Base-by-base conservation (phyloP, 1,140 invertebrate species). In the Achatina immaculata region DNA sequence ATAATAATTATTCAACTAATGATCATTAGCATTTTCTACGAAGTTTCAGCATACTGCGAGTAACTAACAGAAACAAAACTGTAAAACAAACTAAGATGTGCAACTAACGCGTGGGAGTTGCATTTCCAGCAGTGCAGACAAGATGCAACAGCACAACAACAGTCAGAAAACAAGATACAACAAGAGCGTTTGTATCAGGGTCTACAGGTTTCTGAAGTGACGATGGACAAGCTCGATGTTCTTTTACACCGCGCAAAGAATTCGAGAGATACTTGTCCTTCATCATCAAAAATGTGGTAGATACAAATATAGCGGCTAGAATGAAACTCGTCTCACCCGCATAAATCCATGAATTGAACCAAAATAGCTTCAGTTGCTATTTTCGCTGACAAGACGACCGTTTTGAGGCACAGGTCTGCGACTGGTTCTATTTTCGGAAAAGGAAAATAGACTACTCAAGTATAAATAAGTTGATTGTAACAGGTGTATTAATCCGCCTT, bases 311-410 rank as follows among this genome's bases (percentile, higher is more conserved):
- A 84, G 65, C 81, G 62, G 68, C 79, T 55, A 82, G 81, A 82
- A 84, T 71, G 74, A 72, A 82, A 83, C 82, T 68, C 69, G 76
- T 81, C 82, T 85, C 84, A 83, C 82, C 84, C 80, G 76, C 77
- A 82, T 83, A 82, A 85, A 85, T 85, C 84, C 84, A 85, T 83
- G 82, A 83, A 85, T 83, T 85, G 84, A 85, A 85, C 84, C 38
- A 85, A 85, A 85, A 85, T 85, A 85, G 83, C 84, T 85, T 77
- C 76, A 85, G 76, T 78, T 84, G 81, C 84, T 85, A 85, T 85
- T 85, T 85, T 85, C 83, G 83, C 82, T 72, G 66, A 72, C 84
- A 66, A 81, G 75, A 62, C 80, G 81, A 72, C 79, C 79, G 81
- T 75, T 81, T 78, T 79, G 69, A 84, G 80, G 77, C 75, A 81